Evolutionary conservation across 2,888 invertebrate genomes (phyloP).

Genomic region (Melipona bicolor): DNA sequence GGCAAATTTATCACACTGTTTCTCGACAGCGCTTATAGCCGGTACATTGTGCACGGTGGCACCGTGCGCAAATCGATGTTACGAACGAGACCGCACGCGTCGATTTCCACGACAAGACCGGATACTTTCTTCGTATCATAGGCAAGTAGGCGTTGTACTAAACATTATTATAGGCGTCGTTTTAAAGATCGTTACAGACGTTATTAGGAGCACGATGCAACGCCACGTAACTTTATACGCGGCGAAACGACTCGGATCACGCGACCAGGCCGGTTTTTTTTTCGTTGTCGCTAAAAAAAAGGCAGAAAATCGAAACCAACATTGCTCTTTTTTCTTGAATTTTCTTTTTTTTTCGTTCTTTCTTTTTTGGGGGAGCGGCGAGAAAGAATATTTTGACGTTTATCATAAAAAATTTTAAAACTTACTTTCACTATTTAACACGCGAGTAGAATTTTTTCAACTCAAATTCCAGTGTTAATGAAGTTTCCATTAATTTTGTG

Average conservation of each 20-base stretch:
- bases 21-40: background rate
- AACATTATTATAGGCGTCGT: background rate
- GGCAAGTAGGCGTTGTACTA: background rate
- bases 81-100: background rate
- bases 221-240: slow-evolving; percentile 14
- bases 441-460: too few relatives aligned
- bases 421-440: too few relatives aligned
- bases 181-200: slow-evolving; percentile 16
- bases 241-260: slow-evolving; percentile 22
- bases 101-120: background rate
- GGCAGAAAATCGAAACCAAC: too few relatives aligned
- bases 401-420: too few relatives aligned
- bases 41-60: background rate
- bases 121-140: slow-evolving; percentile 8
- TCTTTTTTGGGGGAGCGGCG: too few relatives aligned
- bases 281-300: background rate
- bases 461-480: too few relatives aligned
- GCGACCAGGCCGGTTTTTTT: too few relatives aligned
- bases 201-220: slow-evolving; percentile 15
- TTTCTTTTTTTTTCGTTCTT: too few relatives aligned
- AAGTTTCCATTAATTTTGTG: too few relatives aligned
- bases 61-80: background rate
- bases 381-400: too few relatives aligned
- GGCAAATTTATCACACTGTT: too few relatives aligned
- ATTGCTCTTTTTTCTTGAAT: too few relatives aligned